Percentiles rank a stretch among this genome's conserved stretches.
Evolutionary conservation across 2,888 invertebrate genomes (phyloP).

Genomic region (Caenorhabditis macrosperma): DNA sequence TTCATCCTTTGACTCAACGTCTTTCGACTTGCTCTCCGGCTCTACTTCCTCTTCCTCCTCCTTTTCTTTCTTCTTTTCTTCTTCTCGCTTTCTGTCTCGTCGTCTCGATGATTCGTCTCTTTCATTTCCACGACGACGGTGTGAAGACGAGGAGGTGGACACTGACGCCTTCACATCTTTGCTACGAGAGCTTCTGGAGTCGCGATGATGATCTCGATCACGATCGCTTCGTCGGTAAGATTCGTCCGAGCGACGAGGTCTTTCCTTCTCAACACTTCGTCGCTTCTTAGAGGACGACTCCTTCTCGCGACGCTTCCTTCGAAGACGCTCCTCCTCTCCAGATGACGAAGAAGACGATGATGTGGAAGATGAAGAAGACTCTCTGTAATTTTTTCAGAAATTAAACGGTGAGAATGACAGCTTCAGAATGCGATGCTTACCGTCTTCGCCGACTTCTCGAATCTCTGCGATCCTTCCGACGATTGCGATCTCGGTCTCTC

Average conservation of each 20-base stretch:
- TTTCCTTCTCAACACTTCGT: constrained; percentile 32
- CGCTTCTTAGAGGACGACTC: constrained; percentile 25
- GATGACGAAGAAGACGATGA: constrained; percentile 23
- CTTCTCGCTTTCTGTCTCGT: constrained; percentile 26
- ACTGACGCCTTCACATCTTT: constrained; percentile 22
- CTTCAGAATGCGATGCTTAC: not conserved
- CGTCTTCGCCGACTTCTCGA: constrained; percentile 33
- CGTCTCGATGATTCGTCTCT: constrained; percentile 9
- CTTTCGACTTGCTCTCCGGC: constrained; percentile 17
- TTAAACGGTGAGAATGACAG: not conserved
- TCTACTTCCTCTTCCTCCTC: not conserved
- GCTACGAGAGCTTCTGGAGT: constrained; percentile 12
- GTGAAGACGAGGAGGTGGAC: too few species aligned
- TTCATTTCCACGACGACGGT: not conserved
- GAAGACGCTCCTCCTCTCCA: constrained; percentile 23
- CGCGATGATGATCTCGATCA: constrained; percentile 21
- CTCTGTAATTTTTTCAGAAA: constrained; percentile 35
- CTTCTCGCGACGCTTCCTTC: constrained; percentile 26
- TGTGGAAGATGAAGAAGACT: constrained; percentile 24
- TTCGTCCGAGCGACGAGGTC: too few species aligned
- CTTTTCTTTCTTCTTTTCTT: constrained; percentile 14
- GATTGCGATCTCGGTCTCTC: not conserved
- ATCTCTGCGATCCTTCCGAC: constrained; percentile 21
- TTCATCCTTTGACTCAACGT: constrained; percentile 42
- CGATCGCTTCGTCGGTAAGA: constrained; percentile 18